Conservation (phyloP, 1,140 invertebrate genomes). For the Brachionus asplanchnoidis region DNA sequence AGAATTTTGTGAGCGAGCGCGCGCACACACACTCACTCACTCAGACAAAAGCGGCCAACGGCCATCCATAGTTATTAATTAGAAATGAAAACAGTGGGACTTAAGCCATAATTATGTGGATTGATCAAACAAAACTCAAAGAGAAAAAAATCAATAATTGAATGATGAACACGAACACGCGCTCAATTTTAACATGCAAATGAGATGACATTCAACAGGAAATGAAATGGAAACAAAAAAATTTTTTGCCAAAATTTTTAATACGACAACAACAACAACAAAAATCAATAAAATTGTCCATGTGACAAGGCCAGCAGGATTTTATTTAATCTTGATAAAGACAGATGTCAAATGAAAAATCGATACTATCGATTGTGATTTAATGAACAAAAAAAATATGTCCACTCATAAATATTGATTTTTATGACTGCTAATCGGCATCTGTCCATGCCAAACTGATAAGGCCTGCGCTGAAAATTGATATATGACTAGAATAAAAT, state of each 20-base stretch:
- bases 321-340: neutral
- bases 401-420: neutral
- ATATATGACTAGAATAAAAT: neutral
- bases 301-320: neutral
- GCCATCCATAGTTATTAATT: conserved; percentile 27
- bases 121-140: neutral
- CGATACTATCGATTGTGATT: conserved; percentile 18
- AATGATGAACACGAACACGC: neutral
- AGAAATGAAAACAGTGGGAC: neutral
- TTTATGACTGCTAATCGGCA: neutral
- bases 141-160: conserved; percentile 1
- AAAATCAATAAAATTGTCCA: neutral
- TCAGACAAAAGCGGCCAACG: neutral
- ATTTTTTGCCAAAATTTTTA: neutral
- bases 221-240: neutral
- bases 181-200: conserved; percentile 23
- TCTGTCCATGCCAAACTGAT: neutral
- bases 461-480: neutral
- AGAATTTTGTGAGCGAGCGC: neutral
- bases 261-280: neutral
- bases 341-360: conserved; percentile 27
- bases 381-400: neutral
- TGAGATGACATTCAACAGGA: neutral
- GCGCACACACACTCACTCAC: neutral
- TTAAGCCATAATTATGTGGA: conserved; percentile 17